Base-by-base conservation (phyloP, 2,113 vertebrate species). In the Tupaia chinensis region DNA sequence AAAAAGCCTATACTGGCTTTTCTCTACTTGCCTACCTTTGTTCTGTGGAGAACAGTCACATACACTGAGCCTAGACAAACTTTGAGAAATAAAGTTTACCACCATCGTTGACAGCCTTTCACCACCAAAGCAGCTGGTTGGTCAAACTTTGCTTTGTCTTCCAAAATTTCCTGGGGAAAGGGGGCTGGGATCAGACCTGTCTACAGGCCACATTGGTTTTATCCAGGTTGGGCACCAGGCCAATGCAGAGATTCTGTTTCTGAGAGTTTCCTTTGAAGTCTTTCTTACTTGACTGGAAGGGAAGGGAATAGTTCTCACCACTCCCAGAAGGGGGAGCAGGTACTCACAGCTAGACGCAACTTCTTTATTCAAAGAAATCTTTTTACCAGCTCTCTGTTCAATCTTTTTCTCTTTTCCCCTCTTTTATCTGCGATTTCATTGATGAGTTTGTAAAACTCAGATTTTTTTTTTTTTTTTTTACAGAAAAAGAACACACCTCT, bases 291-390 rank as follows among this genome's bases (percentile, higher is more conserved):
- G 44, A 25, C 27, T 29, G 95, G 22, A 1, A 1, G 16, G 9
- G 19, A 63, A 34, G 17, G 22, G 70, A 68, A 32, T 77, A 76
- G 13, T 8, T 74, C 74, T 69, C 34, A 91, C 54, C 2, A 16
- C 34, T 77, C 23, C 32, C 34, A 54, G 25, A 94, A 72, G 22
- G 29, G 14, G 44, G 13, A 83, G 16, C 19, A 72, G n/a, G 22
- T 22, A 84, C 84, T 70, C 29, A 81, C 2, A 80, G 61, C 54
- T 63, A 87, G 72, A 54, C 27, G 3, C 44, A 82, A 58, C 13
- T 22, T 86, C 32, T 82, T 19, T 90, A n/a, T 63, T 80, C n/a
- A 89, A 89, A 89, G 68, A 94, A 54, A 27, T 34, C 9, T 82
- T 88, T 85, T 73, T 70, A 22, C 19, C 56, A 70, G 58, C 68